Percentiles rank a stretch among this genome's conserved stretches.
These are phyloP conservation scores for Psophia crepitans DNA, from an alignment of 2,113 vertebrate species.

Conservation along the genomic window DNA sequence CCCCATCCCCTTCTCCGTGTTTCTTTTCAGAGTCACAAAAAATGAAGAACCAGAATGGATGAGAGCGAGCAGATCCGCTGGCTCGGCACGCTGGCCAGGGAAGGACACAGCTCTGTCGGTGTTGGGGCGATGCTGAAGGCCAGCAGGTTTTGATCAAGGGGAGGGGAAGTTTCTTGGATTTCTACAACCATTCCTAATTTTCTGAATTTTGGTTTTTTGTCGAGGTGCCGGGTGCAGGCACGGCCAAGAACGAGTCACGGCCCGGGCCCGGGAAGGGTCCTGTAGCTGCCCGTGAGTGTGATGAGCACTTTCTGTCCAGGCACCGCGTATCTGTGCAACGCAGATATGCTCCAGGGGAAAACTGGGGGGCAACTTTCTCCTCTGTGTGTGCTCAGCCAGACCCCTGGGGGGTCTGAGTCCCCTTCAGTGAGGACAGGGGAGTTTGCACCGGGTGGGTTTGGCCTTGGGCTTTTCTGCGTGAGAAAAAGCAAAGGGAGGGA, in stretches of 20 bases:
- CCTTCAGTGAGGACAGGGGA: neutral
- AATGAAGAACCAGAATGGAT: neutral
- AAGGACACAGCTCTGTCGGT: neutral
- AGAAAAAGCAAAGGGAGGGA: neutral
- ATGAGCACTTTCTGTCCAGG: neutral
- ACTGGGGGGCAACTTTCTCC: neutral
- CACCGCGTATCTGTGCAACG: neutral
- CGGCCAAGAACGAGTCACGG: neutral
- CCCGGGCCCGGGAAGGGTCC: neutral
- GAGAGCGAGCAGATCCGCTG: too few species aligned
- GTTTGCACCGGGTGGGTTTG: neutral
- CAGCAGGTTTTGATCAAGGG: neutral
- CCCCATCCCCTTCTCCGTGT: neutral
- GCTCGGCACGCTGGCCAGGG: neutral
- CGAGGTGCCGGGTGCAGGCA: accelerated
- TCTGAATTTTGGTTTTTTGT: neutral
- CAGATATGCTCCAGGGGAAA: neutral
- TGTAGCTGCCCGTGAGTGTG: neutral
- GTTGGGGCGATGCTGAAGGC: neutral
- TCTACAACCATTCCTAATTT: neutral
- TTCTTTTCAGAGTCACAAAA: neutral
- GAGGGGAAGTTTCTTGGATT: neutral
- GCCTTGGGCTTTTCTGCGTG: neutral
- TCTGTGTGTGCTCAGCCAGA: neutral
- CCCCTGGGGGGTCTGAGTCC: too few species aligned